Base-by-base conservation (phyloP, 53 echinoderm and acorn worm genomes). In the Paracentrotus lividus region DNA sequence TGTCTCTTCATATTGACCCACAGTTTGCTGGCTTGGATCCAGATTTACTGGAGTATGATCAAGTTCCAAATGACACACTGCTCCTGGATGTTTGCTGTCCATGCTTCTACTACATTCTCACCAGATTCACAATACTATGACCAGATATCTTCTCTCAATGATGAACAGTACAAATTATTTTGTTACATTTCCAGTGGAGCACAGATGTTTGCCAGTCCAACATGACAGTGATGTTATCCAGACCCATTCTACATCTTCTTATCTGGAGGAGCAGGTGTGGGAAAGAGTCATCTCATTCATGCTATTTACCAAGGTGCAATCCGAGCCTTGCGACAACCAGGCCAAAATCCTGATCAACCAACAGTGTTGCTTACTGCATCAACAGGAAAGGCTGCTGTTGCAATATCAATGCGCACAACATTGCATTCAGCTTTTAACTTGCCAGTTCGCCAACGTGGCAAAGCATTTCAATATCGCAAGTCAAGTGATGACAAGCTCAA, bases 141-240 rank as follows among this genome's bases (percentile, higher is more conserved):
- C 6, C 67, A 9, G 26, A 66, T 66, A 66, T 66, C 67, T 66
- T 66, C 67, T 66, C 67, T 66, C 5, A 66, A 66, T 66, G 67
- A 66, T 66, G 67, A 66, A 66, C 67, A 66, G 67, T 66, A 66
- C 67, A 66, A 5, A 66, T 66, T 66, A 66, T n/a, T 66, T 66
- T 66, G 67, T 66, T 66, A 66, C 67, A 66, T 66, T 66, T 66
- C 67, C 67, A 66, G 67, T 66, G 67, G 67, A 66, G 67, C 67
- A 66, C 67, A 66, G 18, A 66, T 13, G 18, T 66, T 66, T 66
- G 67, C 67, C 67, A 66, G 7, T 66, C 67, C 7, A 5, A 8
- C 18, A 9, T 66, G 67, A 66, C 67, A 66, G 67, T 9, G 5
- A 66, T 66, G n/a, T 66, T 21, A 66, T 66, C 67, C 67, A 66